Base-by-base conservation (phyloP, 2,113 vertebrate species). In the Bagarius yarrelli region DNA sequence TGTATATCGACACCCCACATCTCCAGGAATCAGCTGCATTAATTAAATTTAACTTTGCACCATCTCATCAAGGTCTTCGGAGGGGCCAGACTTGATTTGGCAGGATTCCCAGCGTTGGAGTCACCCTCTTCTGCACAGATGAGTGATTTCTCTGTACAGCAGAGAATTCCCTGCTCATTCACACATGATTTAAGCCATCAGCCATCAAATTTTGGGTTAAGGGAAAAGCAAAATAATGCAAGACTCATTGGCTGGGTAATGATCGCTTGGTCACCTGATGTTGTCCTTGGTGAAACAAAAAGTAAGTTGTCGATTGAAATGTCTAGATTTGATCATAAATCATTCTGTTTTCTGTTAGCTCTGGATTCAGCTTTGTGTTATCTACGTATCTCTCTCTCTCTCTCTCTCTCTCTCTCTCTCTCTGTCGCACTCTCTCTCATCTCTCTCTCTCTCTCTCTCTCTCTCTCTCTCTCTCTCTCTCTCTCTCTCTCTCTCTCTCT, bases 41-140 rank as follows among this genome's bases (percentile, higher is more conserved):
- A 66, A 66, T 66, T 76, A 36, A 47, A n/a, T 18, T 71, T 71
- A 50, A 71, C 67, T 71, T 71, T 76, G 56, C 74, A 59, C 36
- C 36, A 19, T 34, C 23, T 63, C 40, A 77, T 61, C 57, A 61
- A 50, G 36, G 40, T 77, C 75, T 61, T 61, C n/a, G 23, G 56
- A 50, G 13, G 36, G 34, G 13, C 53, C 34, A 13, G 6, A 21
- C 34, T 50, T 25, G 36, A 50, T 60, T 60, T 61, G 25, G 75
- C 36, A 6, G 36, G 40, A 77, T 47, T 77, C 40, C 75, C 40
- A 32, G 59, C 11, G n/a, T 36, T 50, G 40, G 57, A 77, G 18
- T 77, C 57, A 2, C 40, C 75, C 9, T 77, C 30, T 9, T 21
- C n/a, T 77, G 57, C 75, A 77, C 40, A 36, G 56, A 76, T 44